Evolutionary conservation across 1,140 invertebrate genomes (phyloP), one percentile per base, ranked within the genome.

Genomic region (Ooceraea biroi): DNA sequence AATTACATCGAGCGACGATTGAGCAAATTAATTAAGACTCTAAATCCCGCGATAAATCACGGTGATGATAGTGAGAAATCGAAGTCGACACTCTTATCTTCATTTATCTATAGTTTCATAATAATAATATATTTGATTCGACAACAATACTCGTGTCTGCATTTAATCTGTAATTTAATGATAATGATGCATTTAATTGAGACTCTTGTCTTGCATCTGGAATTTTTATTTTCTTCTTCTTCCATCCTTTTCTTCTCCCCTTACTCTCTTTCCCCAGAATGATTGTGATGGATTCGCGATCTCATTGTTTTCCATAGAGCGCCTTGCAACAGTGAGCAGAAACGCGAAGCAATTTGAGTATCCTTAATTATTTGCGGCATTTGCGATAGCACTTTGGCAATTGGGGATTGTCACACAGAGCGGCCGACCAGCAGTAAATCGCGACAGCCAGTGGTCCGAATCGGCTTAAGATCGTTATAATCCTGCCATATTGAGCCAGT

Each of bases 391-490:
- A 44, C 27, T 78, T 65, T 57, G 22, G 10, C 27, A 12, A 78
- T 69, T 68, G 36, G 41, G 17, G 2, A 8, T 46, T 7, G 36
- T 36, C 36, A 7, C 27, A 12, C 55, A 12, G 2, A 8, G 27
- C n/a, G 12, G 22, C 27, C 3, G 50, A n/a, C n/a, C n/a, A n/a
- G 22, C 36, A 41, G 55, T 69, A 80, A 71, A 58, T 57, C 22
- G 36, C 36, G 30, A 36, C 36, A 22, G 4, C n/a, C 12, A 19
- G 14, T 25, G 36, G 41, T 57, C 19, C 22, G 12, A 25, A 74
- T 52, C 46, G 55, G n/a, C 36, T 44, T 63, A 52, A 63, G 82
- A 77, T 77, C 72, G 44, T 57, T 57, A 76, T 83, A 61, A 57
- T 52, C 46, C 10, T 19, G 10, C 12, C 22, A 46, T 77, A 77